A percentile compares a stretch with the other conserved stretches of the same genome.
Conservation (phyloP, 2,113 vertebrate genomes). For the Calidris pygmaea region DNA sequence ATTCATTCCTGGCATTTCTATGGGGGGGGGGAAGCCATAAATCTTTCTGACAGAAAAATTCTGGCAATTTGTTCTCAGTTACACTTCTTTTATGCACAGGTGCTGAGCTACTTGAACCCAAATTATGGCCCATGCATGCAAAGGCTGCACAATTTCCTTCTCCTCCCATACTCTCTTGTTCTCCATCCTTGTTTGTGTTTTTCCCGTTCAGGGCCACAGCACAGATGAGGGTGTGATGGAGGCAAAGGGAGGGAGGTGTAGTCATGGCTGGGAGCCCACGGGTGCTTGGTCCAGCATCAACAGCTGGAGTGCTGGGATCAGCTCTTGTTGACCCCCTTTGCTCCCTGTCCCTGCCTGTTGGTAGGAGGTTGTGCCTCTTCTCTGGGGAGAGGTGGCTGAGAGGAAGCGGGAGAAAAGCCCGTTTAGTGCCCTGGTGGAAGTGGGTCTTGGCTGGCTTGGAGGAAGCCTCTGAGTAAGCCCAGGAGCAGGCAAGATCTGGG, state of each 20-base stretch:
- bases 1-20: slow-evolving; percentile 12
- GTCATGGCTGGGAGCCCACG: background rate
- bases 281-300: background rate
- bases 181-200: too few species aligned
- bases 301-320: rapidly evolving
- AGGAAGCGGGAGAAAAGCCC: background rate
- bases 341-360: rapidly evolving
- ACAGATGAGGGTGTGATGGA: rapidly evolving
- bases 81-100: background rate
- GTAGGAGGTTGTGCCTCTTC: background rate
- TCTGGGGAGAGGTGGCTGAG: background rate
- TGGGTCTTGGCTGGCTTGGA: background rate
- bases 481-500: background rate
- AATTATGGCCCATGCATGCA: background rate
- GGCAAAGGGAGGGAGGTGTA: background rate
- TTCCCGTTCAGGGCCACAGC: rapidly evolving
- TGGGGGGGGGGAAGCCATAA: background rate
- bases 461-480: background rate
- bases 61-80: background rate
- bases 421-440: rapidly evolving
- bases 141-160: background rate
- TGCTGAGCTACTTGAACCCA: background rate
- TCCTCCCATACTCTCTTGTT: background rate
- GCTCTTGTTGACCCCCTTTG: background rate
- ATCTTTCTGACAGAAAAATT: slow-evolving; percentile 25